Conservation (phyloP, 2,113 vertebrate species). For the Silurus asotus region DNA sequence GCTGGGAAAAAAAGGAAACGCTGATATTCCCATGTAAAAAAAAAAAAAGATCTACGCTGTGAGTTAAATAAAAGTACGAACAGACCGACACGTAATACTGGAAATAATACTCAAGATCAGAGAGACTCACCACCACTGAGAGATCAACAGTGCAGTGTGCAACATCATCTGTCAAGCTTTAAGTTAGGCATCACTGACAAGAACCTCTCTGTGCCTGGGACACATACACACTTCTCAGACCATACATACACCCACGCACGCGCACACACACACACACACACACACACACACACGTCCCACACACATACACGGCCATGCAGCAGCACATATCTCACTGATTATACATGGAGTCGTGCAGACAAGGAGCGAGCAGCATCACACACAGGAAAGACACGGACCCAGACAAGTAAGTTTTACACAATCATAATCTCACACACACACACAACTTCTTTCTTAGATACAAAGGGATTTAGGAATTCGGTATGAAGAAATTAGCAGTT, state of each 20-base stretch:
- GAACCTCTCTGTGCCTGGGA: constrained; percentile 42
- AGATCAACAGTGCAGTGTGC: constrained; percentile 69
- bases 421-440: not conserved
- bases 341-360: constrained; percentile 73
- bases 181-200: constrained; percentile 55
- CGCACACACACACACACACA: constrained; percentile 48
- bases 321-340: constrained; percentile 71
- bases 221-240: constrained; percentile 7
- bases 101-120: constrained; percentile 59
- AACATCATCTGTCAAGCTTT: constrained; percentile 67
- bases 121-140: constrained; percentile 64
- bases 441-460: constrained; percentile 53
- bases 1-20: constrained; percentile 44
- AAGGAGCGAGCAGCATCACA: constrained; percentile 63
- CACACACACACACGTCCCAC: constrained; percentile 50
- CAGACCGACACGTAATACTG: constrained; percentile 58
- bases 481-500: constrained; percentile 24
- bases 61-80: constrained; percentile 50
- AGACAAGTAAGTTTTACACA: constrained; percentile 43
- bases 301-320: constrained; percentile 77
- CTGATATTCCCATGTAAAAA: constrained; percentile 47
- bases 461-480: constrained; percentile 61
- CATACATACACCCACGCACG: constrained; percentile 32
- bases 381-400: constrained; percentile 48
- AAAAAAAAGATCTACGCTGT: constrained; percentile 53